phyloP scores from a whole-genome alignment of 30 jellyfish, hydroid and myxozoan genomes.

The Clytia hemisphaerica region DNA sequence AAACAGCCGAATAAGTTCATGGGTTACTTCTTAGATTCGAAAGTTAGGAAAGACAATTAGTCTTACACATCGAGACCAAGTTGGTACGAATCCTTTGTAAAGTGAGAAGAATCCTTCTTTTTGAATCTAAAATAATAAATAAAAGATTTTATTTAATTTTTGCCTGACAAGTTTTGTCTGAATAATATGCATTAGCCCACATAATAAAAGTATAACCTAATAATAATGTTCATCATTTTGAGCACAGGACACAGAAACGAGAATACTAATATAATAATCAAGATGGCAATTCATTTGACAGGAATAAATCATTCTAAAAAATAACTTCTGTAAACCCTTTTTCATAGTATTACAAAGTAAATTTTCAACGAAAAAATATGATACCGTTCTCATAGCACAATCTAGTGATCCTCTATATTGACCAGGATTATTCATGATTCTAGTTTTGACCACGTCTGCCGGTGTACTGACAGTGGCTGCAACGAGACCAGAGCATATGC shows the following conservation, averaged over 20 bases:
- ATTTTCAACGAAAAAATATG: not conserved
- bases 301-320: too few species aligned
- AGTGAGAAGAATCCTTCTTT: conserved; percentile 91
- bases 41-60: not conserved
- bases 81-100: conserved; percentile 92
- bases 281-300: too few species aligned
- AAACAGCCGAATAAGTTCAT: not conserved
- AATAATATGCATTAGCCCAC: too few species aligned
- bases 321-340: too few species aligned
- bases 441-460: conserved; percentile 91
- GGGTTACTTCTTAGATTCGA: not conserved
- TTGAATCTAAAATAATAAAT: conserved; percentile 38
- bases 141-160: too few species aligned
- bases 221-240: too few species aligned
- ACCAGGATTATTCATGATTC: conserved; percentile 90
- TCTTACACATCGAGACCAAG: conserved; percentile 94
- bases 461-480: conserved; percentile 92
- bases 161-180: too few species aligned
- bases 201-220: too few species aligned
- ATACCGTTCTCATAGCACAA: conserved; percentile 74
- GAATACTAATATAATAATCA: too few species aligned
- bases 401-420: conserved; percentile 76
- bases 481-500: conserved; percentile 81
- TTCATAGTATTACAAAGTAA: not conserved
- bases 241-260: too few species aligned